Base-by-base conservation (phyloP, 2,797 vertebrate genomes). In the Okamejei kenojei region DNA sequence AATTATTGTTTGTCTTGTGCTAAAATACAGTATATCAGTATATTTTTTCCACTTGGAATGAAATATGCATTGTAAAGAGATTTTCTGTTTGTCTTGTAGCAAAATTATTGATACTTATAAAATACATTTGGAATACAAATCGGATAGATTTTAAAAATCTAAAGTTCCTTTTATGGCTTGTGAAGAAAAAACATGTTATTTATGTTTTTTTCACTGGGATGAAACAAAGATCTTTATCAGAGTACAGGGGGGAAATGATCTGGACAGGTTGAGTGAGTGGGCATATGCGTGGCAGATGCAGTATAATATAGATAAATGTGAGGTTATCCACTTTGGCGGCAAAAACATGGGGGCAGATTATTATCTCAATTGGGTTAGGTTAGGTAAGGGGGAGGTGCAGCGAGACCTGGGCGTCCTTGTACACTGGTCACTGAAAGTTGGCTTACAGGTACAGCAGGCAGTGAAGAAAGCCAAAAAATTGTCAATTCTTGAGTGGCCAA, bases 171-270 rank as follows among this genome's bases (percentile, higher is more conserved):
- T 26, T 76, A 17, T 74, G 45, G 26, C 21, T 26, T 38, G 23
- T 92, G 26, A 76, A 74, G 71, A 76, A 76, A 92, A 76, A 92
- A n/a, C 23, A 76, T 29, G 23, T 74, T 74, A 19, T 68, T 26
- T 58, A 32, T 71, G 90, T 45, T 54, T 92, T 45, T 92, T 92
- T 54, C 29, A 92, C 71, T 92, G 71, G 90, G 90, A 92, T 92
- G 90, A 92, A 74, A 38, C 90, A 92, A 76, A 92, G 71, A 92
- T 92, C 90, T 92, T 92, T 92, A 92, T 92, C 90, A 92, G 26
- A 5, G 21, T 74, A 76, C 35, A 76, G 29, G 90, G 90, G 90
- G 90, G 90, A 92, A 92, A 92, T 92, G 90, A 71, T 38, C 90
- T 92, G 38, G 38, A 38, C 38, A 38, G 38, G 38, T 38, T 38